Conservation (phyloP, 2,797 vertebrate genomes). For the Pelodytes ibericus region DNA sequence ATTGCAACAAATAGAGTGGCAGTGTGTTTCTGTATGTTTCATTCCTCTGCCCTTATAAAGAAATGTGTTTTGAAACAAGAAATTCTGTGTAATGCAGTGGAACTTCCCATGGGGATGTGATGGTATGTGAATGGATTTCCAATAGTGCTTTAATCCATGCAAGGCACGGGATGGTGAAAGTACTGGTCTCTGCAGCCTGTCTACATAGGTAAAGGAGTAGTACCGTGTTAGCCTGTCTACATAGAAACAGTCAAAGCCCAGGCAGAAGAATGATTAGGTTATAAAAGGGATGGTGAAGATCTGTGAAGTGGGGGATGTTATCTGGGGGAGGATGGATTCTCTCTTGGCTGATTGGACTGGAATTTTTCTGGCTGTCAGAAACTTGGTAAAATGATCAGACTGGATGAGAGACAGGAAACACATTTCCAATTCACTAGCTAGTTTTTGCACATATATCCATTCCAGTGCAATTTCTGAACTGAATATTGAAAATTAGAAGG, state of each 20-base stretch:
- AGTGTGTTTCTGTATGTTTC: not conserved
- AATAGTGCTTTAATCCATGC: not conserved
- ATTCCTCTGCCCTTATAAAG: conserved; percentile 46
- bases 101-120: conserved; percentile 23
- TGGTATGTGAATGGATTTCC: conserved; percentile 20
- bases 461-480: conserved; percentile 24
- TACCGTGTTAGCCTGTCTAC: too few species aligned
- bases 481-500: too few species aligned
- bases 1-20: not conserved
- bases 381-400: conserved; percentile 12
- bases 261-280: conserved; percentile 7
- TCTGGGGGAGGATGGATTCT: conserved; percentile 40
- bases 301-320: conserved; percentile 20
- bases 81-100: conserved; percentile 23
- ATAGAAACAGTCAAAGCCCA: conserved; percentile 4
- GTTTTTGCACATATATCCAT: conserved; percentile 7
- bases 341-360: conserved; percentile 47
- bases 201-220: too few species aligned
- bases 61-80: conserved; percentile 26
- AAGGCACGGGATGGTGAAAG: conserved; percentile 9
- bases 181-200: not conserved
- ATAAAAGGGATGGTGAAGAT: conserved; percentile 24
- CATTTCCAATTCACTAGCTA: conserved; percentile 31
- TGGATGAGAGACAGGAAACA: conserved; percentile 37
- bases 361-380: conserved; percentile 37